Conservation (phyloP, 2,797 vertebrate species). For the Sebastes taczanowskii region DNA sequence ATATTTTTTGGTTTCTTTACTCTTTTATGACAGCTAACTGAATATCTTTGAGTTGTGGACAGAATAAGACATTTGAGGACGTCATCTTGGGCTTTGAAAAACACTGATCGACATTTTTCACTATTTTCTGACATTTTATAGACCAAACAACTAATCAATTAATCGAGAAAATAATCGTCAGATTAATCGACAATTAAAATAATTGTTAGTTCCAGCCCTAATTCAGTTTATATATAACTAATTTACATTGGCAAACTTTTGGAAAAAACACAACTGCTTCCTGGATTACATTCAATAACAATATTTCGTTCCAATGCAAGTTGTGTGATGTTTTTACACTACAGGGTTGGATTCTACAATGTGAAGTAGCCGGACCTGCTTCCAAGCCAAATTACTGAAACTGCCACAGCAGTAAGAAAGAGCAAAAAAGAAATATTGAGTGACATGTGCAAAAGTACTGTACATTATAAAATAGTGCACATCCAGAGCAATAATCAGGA, state of each 20-base stretch:
- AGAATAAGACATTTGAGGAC: rapidly evolving
- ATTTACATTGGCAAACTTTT: conserved; percentile 26
- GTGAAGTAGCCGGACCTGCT: background rate
- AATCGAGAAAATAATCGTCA: no score
- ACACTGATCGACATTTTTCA: no score
- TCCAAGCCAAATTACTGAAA: conserved; percentile 11
- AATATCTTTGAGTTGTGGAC: no score
- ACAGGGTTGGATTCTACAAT: background rate
- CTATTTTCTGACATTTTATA: no score
- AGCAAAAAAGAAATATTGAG: background rate
- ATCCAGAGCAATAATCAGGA: background rate
- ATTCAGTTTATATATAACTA: conserved; percentile 16
- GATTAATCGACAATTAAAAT: no score
- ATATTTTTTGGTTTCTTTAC: no score
- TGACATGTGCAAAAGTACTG: background rate
- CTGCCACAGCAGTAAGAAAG: background rate
- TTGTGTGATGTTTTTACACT: background rate
- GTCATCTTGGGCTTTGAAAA: no score
- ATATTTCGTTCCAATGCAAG: conserved; percentile 8
- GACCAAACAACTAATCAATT: no score
- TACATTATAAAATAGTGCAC: background rate
- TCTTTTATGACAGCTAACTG: no score
- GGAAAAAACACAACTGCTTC: background rate
- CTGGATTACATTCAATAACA: conserved; percentile 16
- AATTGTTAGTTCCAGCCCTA: no score